Base-by-base conservation (phyloP, 2,888 invertebrate species). In the Leucoptera coffeella region DNA sequence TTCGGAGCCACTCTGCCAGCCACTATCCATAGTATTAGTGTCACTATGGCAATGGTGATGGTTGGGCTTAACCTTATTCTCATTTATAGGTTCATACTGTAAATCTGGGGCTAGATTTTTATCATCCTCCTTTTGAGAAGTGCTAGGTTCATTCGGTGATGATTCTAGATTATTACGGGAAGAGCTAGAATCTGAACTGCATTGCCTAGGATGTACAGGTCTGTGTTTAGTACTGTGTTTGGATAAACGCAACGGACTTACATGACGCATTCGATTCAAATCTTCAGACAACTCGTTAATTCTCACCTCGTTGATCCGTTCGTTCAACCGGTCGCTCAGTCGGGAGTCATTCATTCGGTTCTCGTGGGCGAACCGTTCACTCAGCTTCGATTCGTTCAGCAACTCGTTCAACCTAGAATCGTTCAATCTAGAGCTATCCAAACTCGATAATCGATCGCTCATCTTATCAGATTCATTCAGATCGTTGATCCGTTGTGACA, bases 1-100 rank as follows among this genome's bases (percentile, higher is more conserved):
- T 33, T 78, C 78, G 0, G 77, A 77, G 1, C 78, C 80, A 37
- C 78, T 80, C 34, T 81, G 81, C 80, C 82, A 81, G 0, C 80
- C 80, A 0, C 80, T 77, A 36, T 80, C 80, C 65, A 80, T 75
- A 0, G 80, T 80, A 22, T 74, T 74, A 1, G 75, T 74, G 24
- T 75, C 75, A 34, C 72, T 75, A 27, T 74, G 65, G 23, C 75
- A 75, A 31, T 75, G 74, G 29, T 73, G 72, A 12, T 72, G 71
- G 4, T 58, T 67, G 2, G 55, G 39, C 39, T 65, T 56, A 15
- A 65, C 57, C 22, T 62, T 60, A 0, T 43, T 51, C n/a, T 61
- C 62, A 25, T 59, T 45, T 0, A 59, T 51, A 2, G 60, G 50
- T 34, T 73, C 57, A 36, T 74, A 58, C 34, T 65, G 56, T 22